A percentile compares a stretch with the other conserved stretches of the same genome.
Conservation (phyloP, 1,140 invertebrate species). For the Trachelipus rathkii region DNA sequence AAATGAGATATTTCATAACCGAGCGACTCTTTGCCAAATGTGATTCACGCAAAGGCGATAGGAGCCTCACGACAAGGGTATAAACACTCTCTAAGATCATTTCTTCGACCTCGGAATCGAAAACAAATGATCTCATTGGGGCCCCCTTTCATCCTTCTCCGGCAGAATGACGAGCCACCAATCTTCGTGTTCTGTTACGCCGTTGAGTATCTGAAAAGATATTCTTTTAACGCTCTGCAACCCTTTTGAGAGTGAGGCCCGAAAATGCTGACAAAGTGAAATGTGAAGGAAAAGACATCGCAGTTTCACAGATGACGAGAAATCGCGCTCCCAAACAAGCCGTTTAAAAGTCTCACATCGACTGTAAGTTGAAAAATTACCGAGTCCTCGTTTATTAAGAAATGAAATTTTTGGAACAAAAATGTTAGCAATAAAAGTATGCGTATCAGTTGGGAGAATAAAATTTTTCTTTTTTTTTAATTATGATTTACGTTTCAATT, state of each 20-base stretch:
- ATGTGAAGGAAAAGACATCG: not conserved
- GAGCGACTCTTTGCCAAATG: not conserved
- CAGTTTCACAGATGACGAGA: conserved; percentile 1
- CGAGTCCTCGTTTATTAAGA: not conserved
- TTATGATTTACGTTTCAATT: too few species aligned
- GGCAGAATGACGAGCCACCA: not conserved
- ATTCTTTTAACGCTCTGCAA: conserved; percentile 1
- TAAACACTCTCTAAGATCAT: not conserved
- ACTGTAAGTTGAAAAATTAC: not conserved
- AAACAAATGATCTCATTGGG: conserved; percentile 1
- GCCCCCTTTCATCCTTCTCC: not conserved
- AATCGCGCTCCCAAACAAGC: not conserved
- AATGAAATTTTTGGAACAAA: too few species aligned
- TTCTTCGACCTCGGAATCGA: not conserved
- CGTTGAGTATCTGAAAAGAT: not conserved
- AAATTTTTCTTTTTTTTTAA: too few species aligned
- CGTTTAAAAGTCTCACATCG: not conserved
- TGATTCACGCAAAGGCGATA: conserved; percentile 1
- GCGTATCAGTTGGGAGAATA: too few species aligned
- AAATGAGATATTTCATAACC: not conserved
- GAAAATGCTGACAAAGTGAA: not conserved
- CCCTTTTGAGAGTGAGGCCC: not conserved
- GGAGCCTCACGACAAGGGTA: not conserved
- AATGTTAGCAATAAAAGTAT: too few species aligned
- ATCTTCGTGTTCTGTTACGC: not conserved